These are phyloP conservation scores for Lepidochitona cinerea DNA, from an alignment of 2,888 invertebrate species.

Conservation along the genomic window DNA sequence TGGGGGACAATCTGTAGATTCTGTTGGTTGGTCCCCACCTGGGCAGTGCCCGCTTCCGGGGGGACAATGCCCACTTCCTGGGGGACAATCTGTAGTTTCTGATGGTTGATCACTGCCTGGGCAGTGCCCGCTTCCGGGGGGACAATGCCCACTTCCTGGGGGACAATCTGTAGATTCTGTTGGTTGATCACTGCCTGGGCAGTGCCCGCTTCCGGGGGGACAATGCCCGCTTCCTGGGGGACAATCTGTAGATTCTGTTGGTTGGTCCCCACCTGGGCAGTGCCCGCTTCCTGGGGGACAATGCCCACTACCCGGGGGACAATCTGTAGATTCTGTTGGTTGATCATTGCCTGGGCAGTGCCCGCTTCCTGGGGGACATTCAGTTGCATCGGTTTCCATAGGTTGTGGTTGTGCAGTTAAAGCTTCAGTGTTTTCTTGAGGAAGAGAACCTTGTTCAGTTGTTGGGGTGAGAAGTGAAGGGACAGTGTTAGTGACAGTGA, in stretches of 20 bases:
- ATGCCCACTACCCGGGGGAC: slow-evolving; percentile 17
- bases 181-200: background rate
- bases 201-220: background rate
- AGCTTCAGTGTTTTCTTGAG: slow-evolving; percentile 46
- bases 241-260: background rate
- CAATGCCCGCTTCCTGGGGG: background rate
- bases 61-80: background rate
- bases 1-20: background rate
- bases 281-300: background rate
- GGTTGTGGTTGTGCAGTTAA: slow-evolving; percentile 37
- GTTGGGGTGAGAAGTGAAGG: background rate
- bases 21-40: background rate
- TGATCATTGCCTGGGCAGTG: slow-evolving; percentile 25
- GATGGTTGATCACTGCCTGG: background rate
- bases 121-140: background rate
- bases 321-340: slow-evolving; percentile 9
- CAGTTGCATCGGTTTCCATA: slow-evolving; percentile 19
- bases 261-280: background rate
- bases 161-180: background rate
- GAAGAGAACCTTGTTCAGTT: slow-evolving; percentile 10
- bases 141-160: background rate
- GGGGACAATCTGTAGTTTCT: slow-evolving; percentile 4
- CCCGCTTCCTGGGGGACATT: slow-evolving; percentile 18
- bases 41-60: slow-evolving; percentile 2
- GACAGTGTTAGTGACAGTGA: background rate